phyloP scores from a whole-genome alignment of 2,888 invertebrate species.

The Macaria notata region DNA sequence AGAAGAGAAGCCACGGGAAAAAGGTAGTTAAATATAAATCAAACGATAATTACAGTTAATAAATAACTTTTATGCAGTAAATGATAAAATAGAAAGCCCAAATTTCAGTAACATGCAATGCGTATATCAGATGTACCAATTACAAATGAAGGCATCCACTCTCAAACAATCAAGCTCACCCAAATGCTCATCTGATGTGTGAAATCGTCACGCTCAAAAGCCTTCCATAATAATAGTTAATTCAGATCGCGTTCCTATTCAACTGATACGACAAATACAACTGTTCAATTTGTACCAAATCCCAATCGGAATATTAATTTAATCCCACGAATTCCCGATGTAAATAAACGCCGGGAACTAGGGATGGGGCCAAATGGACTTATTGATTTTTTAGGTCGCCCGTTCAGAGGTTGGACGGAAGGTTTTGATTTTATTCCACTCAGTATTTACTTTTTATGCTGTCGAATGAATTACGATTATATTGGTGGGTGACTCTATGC shows the following conservation, averaged over 20 bases:
- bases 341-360: conserved; percentile 28
- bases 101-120: too few species aligned
- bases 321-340: conserved; percentile 34
- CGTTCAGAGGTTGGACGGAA: background rate
- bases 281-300: conserved; percentile 27
- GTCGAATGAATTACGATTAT: too few species aligned
- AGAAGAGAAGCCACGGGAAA: too few species aligned
- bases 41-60: too few species aligned
- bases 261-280: conserved; percentile 34
- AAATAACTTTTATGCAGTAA: too few species aligned
- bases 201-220: conserved; percentile 36
- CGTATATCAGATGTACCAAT: too few species aligned
- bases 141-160: too few species aligned
- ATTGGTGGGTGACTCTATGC: too few species aligned
- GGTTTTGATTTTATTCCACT: background rate
- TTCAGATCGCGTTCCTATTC: conserved; percentile 36
- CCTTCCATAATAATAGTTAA: conserved; percentile 41
- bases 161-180: background rate
- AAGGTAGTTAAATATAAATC: too few species aligned
- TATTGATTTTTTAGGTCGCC: conserved; percentile 4
- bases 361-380: conserved; percentile 7
- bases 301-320: conserved; percentile 46
- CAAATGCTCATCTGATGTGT: conserved; percentile 24
- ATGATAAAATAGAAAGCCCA: too few species aligned
- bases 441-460: too few species aligned